Base-by-base conservation (phyloP, 1,140 invertebrate species). In the Acromyrmex charruanus region DNA sequence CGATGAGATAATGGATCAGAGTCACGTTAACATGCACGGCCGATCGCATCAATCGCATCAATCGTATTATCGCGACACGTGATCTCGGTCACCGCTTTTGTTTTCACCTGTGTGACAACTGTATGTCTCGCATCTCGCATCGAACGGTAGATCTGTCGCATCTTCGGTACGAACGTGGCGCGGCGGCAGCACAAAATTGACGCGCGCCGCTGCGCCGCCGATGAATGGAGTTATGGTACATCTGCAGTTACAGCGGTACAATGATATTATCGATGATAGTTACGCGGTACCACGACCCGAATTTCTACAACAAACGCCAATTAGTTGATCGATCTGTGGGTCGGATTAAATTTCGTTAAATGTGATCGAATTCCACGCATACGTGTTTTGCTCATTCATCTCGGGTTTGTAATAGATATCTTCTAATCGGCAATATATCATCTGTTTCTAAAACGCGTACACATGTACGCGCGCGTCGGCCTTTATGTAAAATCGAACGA, bases 1-100 rank as follows among this genome's bases (percentile, higher is more conserved):
- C 68, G 87, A 89, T 66, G 80, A 87, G 87, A 90, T 90, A 90
- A 90, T 89, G 86, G 87, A 90, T 88, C 89, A 44, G 63, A 69
- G 77, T 63, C 61, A 85, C 87, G 75, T 87, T 87, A 88, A 88
- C 85, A 61, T 72, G 44, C 77, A 66, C 85, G 55, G 18, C 1
- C 28, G 44, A 55, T 69, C 63, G 49, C 44, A 35, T 28, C 65
- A 77, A 55, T 69, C 63, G 49, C 44, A 35, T 28, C 65, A 77
- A 82, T 87, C 39, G 53, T 18, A 53, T 82, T 88, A 87, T 87
- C 87, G 68, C 39, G 21, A 87, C 87, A 55, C 55, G 65, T 65
- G 63, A 87, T 87, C 86, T 87, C 71, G 14, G 7, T 14, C 69
- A 16, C 28, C 35, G 65, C 53, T 81, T 81, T 86, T 86, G 68